Evolutionary conservation across 2,797 vertebrate genomes (phyloP), one percentile per base, ranked within the genome.

Genomic region (Sciurus carolinensis): DNA sequence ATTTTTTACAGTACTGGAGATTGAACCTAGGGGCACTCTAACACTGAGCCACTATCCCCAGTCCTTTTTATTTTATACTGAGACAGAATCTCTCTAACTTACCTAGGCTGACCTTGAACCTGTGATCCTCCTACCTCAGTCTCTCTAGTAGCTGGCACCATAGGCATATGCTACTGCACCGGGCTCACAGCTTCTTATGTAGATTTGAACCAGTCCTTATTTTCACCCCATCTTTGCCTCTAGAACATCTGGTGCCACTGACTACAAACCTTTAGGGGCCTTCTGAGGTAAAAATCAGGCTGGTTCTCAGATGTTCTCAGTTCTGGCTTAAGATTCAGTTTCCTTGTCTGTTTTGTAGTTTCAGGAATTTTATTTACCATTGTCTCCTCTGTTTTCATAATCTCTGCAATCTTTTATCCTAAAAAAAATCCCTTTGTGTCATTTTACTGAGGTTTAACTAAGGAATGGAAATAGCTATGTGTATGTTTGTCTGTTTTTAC

Each of bases 361-460:
- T 84, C 10, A 89, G 93, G 36, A 91, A 75, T 95, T 89, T 87
- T 93, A 39, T 85, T 69, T 85, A 88, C 77, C 20, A 17, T 2
- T 62, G 69, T 90, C 12, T 90, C 64, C 30, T 73, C 42, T 75
- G 4, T 92, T 95, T 95, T 84, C 47, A 75, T 64, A 22, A 94
- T 20, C 66, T 79, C 18, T 87, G 18, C 36, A 4, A 84, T 50
- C 67, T 59, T 91, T 90, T 39, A 87, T 24, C 39, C 95, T 79
- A 93, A 87, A 75, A 92, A 64, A 83, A 79, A 87, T 44, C 11
- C 14, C 18, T 57, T 71, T 86, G 36, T 97, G 14, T 76, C 84
- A 94, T 94, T 94, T 92, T 85, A 95, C 71, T 84, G n/a, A 13
- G 26, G 67, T 92, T 87, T 93, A 75, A 75, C n/a, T 69, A 95